A percentile compares a stretch with the other conserved stretches of the same genome.
Conservation (phyloP, 1,140 invertebrate species). For the Phymastichus coffea region DNA sequence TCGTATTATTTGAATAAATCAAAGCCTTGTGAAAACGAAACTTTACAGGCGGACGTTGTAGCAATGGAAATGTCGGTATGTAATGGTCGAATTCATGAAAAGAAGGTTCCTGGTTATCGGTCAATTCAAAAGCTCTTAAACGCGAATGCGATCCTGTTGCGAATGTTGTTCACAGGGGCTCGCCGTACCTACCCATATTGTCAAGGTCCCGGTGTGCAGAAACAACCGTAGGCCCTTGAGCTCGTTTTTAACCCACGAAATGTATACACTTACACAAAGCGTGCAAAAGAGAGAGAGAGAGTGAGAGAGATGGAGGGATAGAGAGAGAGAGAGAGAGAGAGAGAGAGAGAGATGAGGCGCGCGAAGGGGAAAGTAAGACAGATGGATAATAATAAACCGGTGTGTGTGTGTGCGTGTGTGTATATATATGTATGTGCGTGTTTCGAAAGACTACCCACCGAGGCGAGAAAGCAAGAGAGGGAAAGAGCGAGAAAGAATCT, state of each 20-base stretch:
- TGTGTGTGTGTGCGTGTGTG: background rate
- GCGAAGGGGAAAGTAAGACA: conserved; percentile 35
- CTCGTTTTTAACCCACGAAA: no score
- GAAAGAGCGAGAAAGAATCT: conserved; percentile 12
- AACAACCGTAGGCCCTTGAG: conserved; percentile 32
- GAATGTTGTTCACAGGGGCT: conserved; percentile 51
- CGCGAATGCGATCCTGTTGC: conserved; percentile 48
- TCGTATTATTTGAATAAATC: no score
- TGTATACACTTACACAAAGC: background rate
- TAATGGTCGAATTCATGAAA: no score
- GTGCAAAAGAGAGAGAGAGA: no score
- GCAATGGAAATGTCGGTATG: no score
- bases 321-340: no score
- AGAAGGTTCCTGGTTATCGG: no score
- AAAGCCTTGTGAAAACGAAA: no score
- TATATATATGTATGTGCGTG: no score
- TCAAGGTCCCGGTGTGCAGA: conserved; percentile 34
- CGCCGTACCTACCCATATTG: conserved; percentile 45
- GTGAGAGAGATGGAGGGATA: no score
- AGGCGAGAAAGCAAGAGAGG: conserved; percentile 3
- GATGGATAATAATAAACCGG: conserved; percentile 34
- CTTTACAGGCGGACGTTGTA: no score
- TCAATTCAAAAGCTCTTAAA: conserved; percentile 17
- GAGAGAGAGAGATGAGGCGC: no score
- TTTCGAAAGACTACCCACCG: conserved; percentile 7